Percentiles rank a stretch among this genome's conserved stretches.
Conservation (phyloP, 2,797 vertebrate species). For the Glossophaga mutica region DNA sequence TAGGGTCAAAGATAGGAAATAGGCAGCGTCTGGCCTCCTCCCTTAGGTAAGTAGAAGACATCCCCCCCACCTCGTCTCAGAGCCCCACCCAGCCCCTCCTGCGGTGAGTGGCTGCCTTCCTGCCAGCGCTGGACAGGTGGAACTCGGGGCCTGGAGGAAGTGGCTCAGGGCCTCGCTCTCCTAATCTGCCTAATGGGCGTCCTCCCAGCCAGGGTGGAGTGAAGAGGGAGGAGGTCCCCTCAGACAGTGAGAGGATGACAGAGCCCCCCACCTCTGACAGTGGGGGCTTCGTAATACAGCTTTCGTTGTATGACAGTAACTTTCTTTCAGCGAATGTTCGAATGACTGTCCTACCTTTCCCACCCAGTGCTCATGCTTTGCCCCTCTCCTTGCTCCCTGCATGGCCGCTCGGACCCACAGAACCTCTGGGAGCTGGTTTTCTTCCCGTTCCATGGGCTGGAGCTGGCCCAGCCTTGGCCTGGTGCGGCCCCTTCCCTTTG, state of each 20-base stretch:
- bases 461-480: neutral
- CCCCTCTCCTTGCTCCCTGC: neutral
- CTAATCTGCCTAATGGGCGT: neutral
- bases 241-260: rapidly evolving
- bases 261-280: neutral
- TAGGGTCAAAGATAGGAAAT: neutral
- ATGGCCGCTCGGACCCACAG: neutral
- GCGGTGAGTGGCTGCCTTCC: neutral
- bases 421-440: neutral
- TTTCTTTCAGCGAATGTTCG: neutral
- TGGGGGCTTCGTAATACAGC: rapidly evolving
- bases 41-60: rapidly evolving
- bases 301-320: rapidly evolving
- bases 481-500: neutral
- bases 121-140: neutral
- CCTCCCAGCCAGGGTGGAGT: rapidly evolving
- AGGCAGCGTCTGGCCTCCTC: neutral
- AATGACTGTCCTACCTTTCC: rapidly evolving
- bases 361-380: rapidly evolving
- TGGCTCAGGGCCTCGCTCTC: neutral
- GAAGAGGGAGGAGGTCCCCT: neutral
- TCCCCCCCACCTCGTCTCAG: no score
- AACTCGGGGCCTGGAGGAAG: neutral
- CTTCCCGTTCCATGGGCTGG: neutral
- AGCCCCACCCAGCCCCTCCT: neutral